These are phyloP conservation scores for Anthopleura sola DNA, from an alignment of 64 coral and sea anemone genomes.

Conservation along the genomic window DNA sequence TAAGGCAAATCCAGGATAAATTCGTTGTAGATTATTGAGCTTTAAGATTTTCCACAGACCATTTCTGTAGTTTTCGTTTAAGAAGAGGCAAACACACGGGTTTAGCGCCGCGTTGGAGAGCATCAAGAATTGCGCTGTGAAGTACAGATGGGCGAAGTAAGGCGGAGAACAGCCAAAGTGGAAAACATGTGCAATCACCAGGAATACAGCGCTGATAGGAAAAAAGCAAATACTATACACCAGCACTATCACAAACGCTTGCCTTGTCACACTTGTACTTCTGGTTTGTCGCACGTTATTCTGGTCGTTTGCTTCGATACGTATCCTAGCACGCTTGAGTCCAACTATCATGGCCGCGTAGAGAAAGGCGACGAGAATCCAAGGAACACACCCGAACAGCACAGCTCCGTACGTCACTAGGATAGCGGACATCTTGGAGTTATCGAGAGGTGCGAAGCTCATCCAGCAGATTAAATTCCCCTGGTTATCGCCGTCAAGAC, in stretches of 20 bases:
- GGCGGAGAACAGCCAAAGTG: conserved; percentile 5
- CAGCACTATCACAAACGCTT: conserved; percentile 12
- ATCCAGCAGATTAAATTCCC: not conserved
- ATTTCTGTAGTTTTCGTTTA: conserved; percentile 27
- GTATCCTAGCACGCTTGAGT: not conserved
- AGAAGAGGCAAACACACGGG: conserved; percentile 18
- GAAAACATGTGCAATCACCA: not conserved
- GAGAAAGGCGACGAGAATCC: conserved; percentile 13
- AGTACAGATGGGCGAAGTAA: conserved; percentile 11
- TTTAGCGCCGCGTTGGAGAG: conserved; percentile 9
- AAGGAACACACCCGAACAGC: not conserved
- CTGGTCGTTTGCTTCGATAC: not conserved
- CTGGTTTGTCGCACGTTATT: not conserved
- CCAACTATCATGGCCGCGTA: conserved; percentile 16
- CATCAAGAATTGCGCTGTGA: conserved; percentile 1
- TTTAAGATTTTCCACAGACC: not conserved
- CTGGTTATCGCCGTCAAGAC: not conserved
- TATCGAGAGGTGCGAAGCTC: not conserved
- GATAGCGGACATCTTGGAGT: not conserved
- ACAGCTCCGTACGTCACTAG: not conserved
- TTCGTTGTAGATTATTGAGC: not conserved
- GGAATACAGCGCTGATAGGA: not conserved
- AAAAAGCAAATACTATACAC: conserved; percentile 15
- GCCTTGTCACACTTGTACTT: conserved; percentile 23
- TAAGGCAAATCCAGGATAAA: not conserved